These are phyloP conservation scores for Brachycybe producta DNA, from an alignment of 2,888 invertebrate species.

Conservation along the genomic window DNA sequence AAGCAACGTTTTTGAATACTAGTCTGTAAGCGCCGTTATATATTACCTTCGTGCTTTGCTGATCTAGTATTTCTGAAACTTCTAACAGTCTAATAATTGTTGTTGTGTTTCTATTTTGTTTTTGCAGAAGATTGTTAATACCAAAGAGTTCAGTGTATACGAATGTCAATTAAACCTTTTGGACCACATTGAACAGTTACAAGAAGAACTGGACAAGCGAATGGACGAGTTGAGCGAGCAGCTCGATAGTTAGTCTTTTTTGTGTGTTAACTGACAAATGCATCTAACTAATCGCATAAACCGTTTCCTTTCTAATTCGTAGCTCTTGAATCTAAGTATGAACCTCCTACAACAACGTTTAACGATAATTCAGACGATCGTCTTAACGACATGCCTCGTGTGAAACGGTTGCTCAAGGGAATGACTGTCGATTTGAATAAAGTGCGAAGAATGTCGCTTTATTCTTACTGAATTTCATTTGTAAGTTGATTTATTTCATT, in stretches of 20 bases:
- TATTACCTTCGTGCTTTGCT: too few relatives aligned
- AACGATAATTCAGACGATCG: slow-evolving; percentile 5
- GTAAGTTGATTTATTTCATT: too few relatives aligned
- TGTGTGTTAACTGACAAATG: not conserved
- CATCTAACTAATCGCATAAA: not conserved
- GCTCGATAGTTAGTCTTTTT: slow-evolving; percentile 45
- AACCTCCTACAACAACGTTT: not conserved
- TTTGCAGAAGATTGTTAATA: too few relatives aligned
- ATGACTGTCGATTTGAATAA: slow-evolving; percentile 13
- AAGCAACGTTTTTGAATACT: too few relatives aligned
- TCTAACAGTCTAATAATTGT: too few relatives aligned
- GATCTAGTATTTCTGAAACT: too few relatives aligned
- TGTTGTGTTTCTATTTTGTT: too few relatives aligned
- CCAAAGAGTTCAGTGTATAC: too few relatives aligned
- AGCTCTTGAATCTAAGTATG: slow-evolving; percentile 13
- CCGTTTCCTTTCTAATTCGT: not conserved
- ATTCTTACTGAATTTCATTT: slow-evolving; percentile 5
- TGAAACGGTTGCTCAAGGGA: slow-evolving; percentile 12
- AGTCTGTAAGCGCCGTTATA: too few relatives aligned
- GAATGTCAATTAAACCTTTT: slow-evolving; percentile 57
- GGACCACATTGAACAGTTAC: slow-evolving; percentile 61
- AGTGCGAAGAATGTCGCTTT: slow-evolving; percentile 16
- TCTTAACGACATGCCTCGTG: slow-evolving; percentile 1
- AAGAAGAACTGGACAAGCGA: slow-evolving; percentile 54
- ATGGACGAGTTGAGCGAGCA: slow-evolving; percentile 62